Conservation (phyloP, 35 echinoderm and acorn worm genomes). For the Lytechinus pictus region DNA sequence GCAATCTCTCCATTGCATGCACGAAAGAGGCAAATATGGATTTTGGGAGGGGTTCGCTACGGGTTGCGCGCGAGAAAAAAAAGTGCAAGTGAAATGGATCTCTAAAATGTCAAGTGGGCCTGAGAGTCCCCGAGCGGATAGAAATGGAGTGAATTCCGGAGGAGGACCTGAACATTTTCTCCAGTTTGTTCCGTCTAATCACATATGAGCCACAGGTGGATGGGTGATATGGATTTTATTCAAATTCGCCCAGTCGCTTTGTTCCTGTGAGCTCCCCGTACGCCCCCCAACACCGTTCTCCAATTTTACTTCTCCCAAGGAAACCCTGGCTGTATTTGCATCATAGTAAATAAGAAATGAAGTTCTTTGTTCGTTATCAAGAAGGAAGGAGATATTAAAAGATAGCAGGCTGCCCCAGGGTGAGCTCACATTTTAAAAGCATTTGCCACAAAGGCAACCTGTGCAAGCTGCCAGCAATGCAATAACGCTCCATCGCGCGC, state of each 20-base stretch:
- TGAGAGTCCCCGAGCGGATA: constrained; percentile 10
- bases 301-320: not conserved
- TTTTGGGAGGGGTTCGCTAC: not conserved
- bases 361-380: not conserved
- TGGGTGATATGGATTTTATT: constrained; percentile 32
- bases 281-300: not conserved
- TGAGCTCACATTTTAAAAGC: not conserved
- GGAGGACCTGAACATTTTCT: not conserved
- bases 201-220: constrained; percentile 37
- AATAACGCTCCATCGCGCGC: not conserved
- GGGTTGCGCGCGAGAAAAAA: constrained; percentile 21
- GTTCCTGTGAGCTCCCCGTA: not conserved
- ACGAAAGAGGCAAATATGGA: not conserved
- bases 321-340: not conserved
- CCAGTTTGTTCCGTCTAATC: constrained; percentile 31
- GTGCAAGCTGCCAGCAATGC: not conserved
- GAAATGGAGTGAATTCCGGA: constrained; percentile 24
- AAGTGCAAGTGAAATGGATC: constrained; percentile 39
- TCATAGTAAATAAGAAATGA: constrained; percentile 13
- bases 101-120: not conserved
- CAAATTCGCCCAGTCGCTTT: not conserved
- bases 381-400: constrained; percentile 4
- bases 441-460: not conserved
- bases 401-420: not conserved
- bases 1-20: not conserved